phyloP scores from a whole-genome alignment of 2,888 invertebrate genomes.

The Zonitis immaculata region DNA sequence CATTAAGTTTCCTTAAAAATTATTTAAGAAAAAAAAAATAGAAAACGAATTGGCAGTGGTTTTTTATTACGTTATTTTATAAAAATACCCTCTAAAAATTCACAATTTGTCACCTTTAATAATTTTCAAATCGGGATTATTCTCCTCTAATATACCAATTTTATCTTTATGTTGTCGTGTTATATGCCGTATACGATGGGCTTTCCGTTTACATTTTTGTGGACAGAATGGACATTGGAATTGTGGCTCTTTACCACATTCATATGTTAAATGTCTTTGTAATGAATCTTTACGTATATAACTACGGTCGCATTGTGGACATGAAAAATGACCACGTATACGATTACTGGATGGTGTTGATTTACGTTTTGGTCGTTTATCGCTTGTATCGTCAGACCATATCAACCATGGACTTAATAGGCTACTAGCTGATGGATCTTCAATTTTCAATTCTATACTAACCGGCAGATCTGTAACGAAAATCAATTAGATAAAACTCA shows the following conservation, averaged over 20 bases:
- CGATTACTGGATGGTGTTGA: slow-evolving; percentile 48
- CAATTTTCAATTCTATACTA: slow-evolving; percentile 39
- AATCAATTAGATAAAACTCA: slow-evolving; percentile 5
- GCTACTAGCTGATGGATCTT: slow-evolving; percentile 17
- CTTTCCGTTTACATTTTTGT: slow-evolving; percentile 63
- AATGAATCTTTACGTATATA: slow-evolving; percentile 76
- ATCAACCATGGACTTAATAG: slow-evolving; percentile 25
- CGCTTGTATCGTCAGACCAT: slow-evolving; percentile 9
- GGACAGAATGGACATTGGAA: slow-evolving; percentile 68
- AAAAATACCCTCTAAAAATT: background rate
- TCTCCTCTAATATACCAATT: slow-evolving; percentile 49
- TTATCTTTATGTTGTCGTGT: slow-evolving; percentile 53
- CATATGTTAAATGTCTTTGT: slow-evolving; percentile 70
- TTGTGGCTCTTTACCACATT: slow-evolving; percentile 68
- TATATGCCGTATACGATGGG: slow-evolving; percentile 56
- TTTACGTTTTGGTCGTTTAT: slow-evolving; percentile 31
- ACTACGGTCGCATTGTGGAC: slow-evolving; percentile 69
- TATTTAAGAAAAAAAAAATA: background rate
- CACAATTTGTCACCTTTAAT: slow-evolving; percentile 9
- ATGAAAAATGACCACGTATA: slow-evolving; percentile 51
- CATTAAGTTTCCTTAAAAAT: background rate
- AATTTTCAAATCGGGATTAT: slow-evolving; percentile 43
- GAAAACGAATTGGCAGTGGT: slow-evolving; percentile 9
- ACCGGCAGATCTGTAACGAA: slow-evolving; percentile 36
- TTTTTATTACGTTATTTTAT: too few relatives aligned